Evolutionary conservation across 2,797 vertebrate species (phyloP).

Genomic region (Pelodytes ibericus): DNA sequence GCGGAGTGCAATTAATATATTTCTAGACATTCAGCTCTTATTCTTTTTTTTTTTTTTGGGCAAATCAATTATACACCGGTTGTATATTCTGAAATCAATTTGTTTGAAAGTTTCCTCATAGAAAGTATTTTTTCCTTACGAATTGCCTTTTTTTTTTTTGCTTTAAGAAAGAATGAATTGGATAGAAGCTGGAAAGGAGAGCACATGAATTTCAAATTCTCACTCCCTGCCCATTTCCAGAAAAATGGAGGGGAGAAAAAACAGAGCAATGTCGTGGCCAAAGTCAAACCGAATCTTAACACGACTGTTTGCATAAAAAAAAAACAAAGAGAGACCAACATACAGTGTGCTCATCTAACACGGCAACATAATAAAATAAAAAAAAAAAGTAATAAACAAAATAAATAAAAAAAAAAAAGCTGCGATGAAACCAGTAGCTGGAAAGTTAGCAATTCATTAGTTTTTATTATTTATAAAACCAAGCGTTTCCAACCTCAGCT

Average conservation of each 20-base stretch:
- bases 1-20: too few species aligned
- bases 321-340: neutral
- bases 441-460: conserved; percentile 25
- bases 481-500: conserved; percentile 50
- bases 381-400: neutral
- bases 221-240: conserved; percentile 34
- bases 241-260: conserved; percentile 41
- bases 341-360: too few species aligned
- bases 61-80: neutral
- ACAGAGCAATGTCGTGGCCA: conserved; percentile 40
- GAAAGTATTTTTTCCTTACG: neutral
- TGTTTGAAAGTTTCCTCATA: conserved; percentile 18
- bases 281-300: conserved; percentile 27
- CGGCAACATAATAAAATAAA: too few species aligned
- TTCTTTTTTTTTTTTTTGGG: neutral
- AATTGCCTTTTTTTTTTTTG: too few species aligned
- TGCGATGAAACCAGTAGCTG: conserved; percentile 5
- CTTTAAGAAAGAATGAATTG: conserved; percentile 10
- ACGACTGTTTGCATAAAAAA: conserved; percentile 4
- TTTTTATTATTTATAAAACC: conserved; percentile 49
- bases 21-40: too few species aligned
- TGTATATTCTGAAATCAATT: conserved; percentile 29
- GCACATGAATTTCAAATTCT: conserved; percentile 34
- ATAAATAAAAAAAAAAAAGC: neutral
- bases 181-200: neutral